phyloP scores from a whole-genome alignment of 2,888 invertebrate genomes.

The Dynastes maya region DNA sequence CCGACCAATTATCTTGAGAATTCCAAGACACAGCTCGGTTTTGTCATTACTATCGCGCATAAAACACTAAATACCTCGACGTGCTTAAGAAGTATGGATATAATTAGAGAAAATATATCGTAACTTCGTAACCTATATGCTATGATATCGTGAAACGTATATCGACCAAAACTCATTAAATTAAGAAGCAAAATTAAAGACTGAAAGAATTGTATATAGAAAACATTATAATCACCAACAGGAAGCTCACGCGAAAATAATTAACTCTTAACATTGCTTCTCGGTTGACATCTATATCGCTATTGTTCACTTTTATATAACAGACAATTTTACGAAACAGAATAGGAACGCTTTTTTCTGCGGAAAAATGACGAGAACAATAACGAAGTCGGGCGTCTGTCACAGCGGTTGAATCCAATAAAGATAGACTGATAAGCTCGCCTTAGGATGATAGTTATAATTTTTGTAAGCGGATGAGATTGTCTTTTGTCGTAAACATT shows the following conservation, averaged over 20 bases:
- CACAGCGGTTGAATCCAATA: background rate
- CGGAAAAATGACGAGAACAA: background rate
- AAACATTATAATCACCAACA: background rate
- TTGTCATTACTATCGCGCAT: background rate
- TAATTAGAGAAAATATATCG: background rate
- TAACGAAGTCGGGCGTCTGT: background rate
- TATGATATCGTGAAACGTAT: background rate
- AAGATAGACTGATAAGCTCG: background rate
- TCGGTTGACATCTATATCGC: conserved; percentile 7
- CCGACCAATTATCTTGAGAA: background rate
- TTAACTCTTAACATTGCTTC: background rate
- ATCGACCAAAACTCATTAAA: background rate
- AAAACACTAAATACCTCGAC: background rate
- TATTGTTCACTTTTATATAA: conserved; percentile 7
- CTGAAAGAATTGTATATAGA: background rate
- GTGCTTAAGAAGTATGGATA: background rate
- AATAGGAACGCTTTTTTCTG: background rate
- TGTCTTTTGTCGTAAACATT: too few relatives aligned
- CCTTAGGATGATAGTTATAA: background rate
- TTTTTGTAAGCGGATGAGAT: too few relatives aligned
- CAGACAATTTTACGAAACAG: background rate
- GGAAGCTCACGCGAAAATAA: background rate
- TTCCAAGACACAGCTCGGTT: background rate
- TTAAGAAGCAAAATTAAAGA: background rate
- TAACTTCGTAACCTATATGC: background rate